Evolutionary conservation across 2,888 invertebrate genomes (phyloP).

Genomic region (Hermodice carunculata): DNA sequence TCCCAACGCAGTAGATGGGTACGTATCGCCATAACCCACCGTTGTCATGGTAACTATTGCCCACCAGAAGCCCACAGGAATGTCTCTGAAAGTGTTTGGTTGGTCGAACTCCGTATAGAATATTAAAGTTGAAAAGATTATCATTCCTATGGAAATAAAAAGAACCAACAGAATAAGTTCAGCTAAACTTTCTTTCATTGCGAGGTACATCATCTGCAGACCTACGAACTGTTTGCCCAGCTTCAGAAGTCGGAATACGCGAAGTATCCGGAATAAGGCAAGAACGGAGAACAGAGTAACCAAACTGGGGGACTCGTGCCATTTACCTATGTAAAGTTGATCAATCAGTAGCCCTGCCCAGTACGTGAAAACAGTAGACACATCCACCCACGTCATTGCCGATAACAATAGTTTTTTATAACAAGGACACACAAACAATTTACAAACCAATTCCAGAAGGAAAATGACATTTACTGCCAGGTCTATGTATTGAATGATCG

Average conservation of each 20-base stretch:
- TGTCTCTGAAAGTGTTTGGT: slow-evolving; percentile 34
- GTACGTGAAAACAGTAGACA: too few relatives aligned
- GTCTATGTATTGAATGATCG: not conserved
- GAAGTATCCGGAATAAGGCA: slow-evolving; percentile 17
- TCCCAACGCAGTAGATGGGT: slow-evolving; percentile 44
- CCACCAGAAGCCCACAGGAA: slow-evolving; percentile 51
- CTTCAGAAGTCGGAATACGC: slow-evolving; percentile 32
- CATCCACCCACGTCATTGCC: too few relatives aligned
- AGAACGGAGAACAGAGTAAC: slow-evolving; percentile 15
- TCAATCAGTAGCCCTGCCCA: too few relatives aligned
- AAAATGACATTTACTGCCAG: too few relatives aligned
- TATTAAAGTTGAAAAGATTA: slow-evolving; percentile 34
- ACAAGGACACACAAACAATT: too few relatives aligned
- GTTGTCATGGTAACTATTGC: slow-evolving; percentile 53
- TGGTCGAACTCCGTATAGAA: slow-evolving; percentile 33
- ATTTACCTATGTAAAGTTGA: too few relatives aligned
- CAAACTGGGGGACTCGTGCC: too few relatives aligned
- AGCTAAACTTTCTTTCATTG: slow-evolving; percentile 21
- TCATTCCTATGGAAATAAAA: slow-evolving; percentile 28
- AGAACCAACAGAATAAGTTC: slow-evolving; percentile 35
- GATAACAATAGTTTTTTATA: too few relatives aligned
- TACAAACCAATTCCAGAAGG: too few relatives aligned
- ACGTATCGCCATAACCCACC: slow-evolving; percentile 54
- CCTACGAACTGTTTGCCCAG: slow-evolving; percentile 28
- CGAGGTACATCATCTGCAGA: slow-evolving; percentile 29